Evolutionary conservation across 2,797 vertebrate genomes (phyloP).

Genomic region (Cossypha niveicapilla): DNA sequence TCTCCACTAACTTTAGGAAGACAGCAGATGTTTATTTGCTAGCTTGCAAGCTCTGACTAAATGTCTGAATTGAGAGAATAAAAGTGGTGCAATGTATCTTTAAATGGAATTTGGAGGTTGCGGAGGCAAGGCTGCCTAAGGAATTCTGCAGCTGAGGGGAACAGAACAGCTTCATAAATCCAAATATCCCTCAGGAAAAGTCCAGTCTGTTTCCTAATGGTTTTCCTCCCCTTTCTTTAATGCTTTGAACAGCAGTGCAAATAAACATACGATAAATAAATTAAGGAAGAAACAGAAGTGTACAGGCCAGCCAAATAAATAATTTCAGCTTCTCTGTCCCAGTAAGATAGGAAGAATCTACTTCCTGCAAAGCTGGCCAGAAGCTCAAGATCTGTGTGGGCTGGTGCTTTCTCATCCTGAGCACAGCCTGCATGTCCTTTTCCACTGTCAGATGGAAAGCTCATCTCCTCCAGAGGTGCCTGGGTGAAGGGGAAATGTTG

Average conservation of each 20-base stretch:
- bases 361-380: slow-evolving; percentile 6
- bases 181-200: not conserved
- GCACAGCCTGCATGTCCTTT: not conserved
- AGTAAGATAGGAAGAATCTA: not conserved
- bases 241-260: not conserved
- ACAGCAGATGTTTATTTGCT: not conserved
- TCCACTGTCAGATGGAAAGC: not conserved
- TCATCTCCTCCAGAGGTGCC: accelerated
- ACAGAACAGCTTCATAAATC: not conserved
- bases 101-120: not conserved
- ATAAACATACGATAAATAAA: slow-evolving; percentile 5
- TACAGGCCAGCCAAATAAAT: slow-evolving; percentile 20
- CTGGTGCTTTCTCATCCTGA: not conserved
- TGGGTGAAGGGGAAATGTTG: not conserved
- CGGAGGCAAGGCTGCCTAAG: not conserved
- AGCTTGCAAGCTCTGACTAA: not conserved
- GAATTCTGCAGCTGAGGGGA: not conserved
- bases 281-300: slow-evolving; percentile 28
- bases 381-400: not conserved
- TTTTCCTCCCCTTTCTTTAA: not conserved
- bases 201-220: not conserved
- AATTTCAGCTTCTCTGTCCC: not conserved
- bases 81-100: not conserved
- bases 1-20: not conserved
- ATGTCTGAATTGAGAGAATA: not conserved